Conservation (phyloP, 2,888 invertebrate species). For the Crocallis elinguaria region DNA sequence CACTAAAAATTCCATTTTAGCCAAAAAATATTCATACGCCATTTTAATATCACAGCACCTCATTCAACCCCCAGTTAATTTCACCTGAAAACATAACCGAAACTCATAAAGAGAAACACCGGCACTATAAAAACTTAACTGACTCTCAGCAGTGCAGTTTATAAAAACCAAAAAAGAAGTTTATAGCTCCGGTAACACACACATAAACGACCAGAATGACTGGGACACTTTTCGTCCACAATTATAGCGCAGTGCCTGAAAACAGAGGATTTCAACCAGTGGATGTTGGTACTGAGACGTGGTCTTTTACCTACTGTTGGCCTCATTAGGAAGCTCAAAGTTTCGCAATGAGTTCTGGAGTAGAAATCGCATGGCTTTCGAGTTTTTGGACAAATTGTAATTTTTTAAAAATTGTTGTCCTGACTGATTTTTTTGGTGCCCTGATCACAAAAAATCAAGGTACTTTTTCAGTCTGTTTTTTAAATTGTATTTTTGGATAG, state of each 20-base stretch:
- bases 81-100: slow-evolving; percentile 22
- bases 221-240: not conserved
- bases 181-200: not conserved
- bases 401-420: no score
- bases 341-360: no score
- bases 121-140: slow-evolving; percentile 34
- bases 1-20: not conserved
- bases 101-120: slow-evolving; percentile 28
- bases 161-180: slow-evolving; percentile 29
- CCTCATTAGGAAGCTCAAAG: no score
- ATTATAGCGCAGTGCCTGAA: not conserved
- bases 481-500: no score
- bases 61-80: slow-evolving; percentile 23
- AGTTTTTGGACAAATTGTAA: no score
- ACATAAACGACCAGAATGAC: not conserved
- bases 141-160: slow-evolving; percentile 36
- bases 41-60: slow-evolving; percentile 15
- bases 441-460: no score
- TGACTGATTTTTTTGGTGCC: no score
- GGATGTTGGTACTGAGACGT: no score
- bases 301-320: no score
- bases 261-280: no score
- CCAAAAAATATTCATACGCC: not conserved
- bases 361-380: no score
- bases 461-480: no score